Conservation (phyloP, 2,888 invertebrate genomes). For the Lathronympha strigana region DNA sequence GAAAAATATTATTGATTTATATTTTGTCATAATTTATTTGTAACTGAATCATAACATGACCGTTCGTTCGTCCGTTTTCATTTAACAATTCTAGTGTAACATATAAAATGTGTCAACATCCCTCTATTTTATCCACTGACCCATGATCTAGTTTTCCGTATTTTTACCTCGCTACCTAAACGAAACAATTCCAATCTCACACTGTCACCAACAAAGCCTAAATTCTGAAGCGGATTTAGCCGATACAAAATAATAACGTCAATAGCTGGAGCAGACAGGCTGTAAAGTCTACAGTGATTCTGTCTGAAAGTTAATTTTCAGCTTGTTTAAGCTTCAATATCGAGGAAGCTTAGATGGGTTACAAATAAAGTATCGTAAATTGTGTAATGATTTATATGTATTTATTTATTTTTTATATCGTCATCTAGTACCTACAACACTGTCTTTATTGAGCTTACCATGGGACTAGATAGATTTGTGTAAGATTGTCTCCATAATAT, state of each 20-base stretch:
- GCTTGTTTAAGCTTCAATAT: conserved; percentile 3
- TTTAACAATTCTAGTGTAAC: neutral
- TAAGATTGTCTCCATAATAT: neutral
- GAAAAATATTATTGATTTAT: no score
- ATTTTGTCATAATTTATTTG: no score
- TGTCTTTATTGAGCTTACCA: neutral
- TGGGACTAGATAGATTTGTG: neutral
- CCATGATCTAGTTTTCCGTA: conserved; percentile 1
- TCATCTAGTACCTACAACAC: neutral
- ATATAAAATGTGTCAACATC: neutral
- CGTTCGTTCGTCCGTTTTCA: no score
- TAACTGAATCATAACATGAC: no score
- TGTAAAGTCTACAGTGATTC: conserved; percentile 17
- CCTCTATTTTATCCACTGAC: neutral
- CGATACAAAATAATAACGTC: conserved; percentile 28
- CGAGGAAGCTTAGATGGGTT: neutral
- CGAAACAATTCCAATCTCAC: conserved; percentile 25
- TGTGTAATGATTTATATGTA: no score
- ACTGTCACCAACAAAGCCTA: conserved; percentile 24
- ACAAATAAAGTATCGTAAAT: neutral
- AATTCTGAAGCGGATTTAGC: conserved; percentile 20
- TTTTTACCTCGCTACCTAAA: conserved; percentile 9
- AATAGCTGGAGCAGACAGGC: conserved; percentile 8
- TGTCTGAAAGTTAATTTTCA: conserved; percentile 21
- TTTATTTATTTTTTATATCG: neutral